Evolutionary conservation across 2,113 vertebrate genomes (phyloP).

Genomic region (Corythoichthys intestinalis): DNA sequence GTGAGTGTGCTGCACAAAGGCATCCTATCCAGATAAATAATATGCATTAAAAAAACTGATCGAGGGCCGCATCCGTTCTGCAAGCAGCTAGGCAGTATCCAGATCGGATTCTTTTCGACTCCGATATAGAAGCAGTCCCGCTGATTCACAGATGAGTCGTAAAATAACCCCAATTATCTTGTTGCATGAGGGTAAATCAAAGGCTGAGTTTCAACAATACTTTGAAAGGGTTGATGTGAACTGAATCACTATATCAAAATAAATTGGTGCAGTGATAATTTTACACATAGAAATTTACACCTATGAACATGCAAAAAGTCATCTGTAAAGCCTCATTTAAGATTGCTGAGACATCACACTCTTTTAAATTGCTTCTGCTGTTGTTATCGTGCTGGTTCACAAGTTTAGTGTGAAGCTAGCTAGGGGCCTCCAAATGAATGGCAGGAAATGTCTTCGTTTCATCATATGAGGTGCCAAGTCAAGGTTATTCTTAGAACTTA

Average conservation of each 20-base stretch:
- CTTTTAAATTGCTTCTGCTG: constrained; percentile 26
- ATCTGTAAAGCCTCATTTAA: constrained; percentile 35
- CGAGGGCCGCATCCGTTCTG: too few relatives aligned
- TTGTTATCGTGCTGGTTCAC: constrained; percentile 49
- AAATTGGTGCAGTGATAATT: background rate
- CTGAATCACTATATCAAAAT: background rate
- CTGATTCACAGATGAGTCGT: too few relatives aligned
- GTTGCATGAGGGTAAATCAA: too few relatives aligned
- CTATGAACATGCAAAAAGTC: constrained; percentile 15
- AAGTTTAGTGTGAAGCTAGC: constrained; percentile 37
- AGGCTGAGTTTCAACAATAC: background rate
- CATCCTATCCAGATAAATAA: too few relatives aligned
- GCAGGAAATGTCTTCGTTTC: constrained; percentile 42
- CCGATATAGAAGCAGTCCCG: too few relatives aligned
- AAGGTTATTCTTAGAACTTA: constrained; percentile 47
- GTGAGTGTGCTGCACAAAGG: too few relatives aligned
- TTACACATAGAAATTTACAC: constrained; percentile 12
- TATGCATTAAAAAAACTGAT: too few relatives aligned
- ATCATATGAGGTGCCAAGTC: constrained; percentile 26
- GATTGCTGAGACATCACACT: constrained; percentile 46
- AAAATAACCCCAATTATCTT: too few relatives aligned
- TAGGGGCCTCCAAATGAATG: constrained; percentile 27
- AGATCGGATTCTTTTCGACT: too few relatives aligned
- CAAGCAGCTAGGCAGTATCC: too few relatives aligned
- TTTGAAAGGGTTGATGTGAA: background rate